Evolutionary conservation across 2,888 invertebrate genomes (phyloP), one percentile per base, ranked within the genome.

Genomic region (Latrodectus hesperus): DNA sequence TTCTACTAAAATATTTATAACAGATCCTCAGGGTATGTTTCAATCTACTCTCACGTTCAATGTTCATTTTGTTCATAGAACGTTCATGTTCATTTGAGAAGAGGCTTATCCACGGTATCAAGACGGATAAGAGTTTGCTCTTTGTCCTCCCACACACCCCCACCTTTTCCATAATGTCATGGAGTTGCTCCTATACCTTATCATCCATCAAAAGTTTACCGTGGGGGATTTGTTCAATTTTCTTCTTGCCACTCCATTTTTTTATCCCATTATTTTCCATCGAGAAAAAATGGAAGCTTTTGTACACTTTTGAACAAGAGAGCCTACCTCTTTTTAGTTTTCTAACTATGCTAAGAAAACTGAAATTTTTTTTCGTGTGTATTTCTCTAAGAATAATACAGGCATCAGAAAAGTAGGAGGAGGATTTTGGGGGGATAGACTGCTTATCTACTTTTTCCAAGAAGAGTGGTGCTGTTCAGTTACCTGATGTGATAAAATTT

Each of bases 141-240:
- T 38, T 38, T 38, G 38, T 38, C 38, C 38, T 38, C 38, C 38
- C 38, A 6, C 38, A 1, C 6, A 4, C 38, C 2, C 38, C 38
- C 2, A 0, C 38, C 38, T 6, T 16, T n/a, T 49, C 17, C 55
- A 71, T 60, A 79, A 71, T 26, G 71, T 49, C 53, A 12, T 12
- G 14, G 11, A 79, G 60, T 79, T 71, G 49, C 53, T 71, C 60
- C 26, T 16, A 51, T 65, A 80, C 64, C 65, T 80, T 73, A 73
- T 80, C 73, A 80, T 80, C 74, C 65, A 81, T 74, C 81, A 81
- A 67, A 65, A 53, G 65, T 73, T 76, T 76, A 78, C 68, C 53
- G n/a, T 55, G 12, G 78, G 76, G 68, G 55, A 68, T 78, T 68
- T 22, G 68, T 68, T 78, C 78, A 68, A 78, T 78, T 78, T 78